Percentiles rank a stretch among this genome's conserved stretches.
phyloP scores from a whole-genome alignment of 2,113 vertebrate genomes.

The Callipepla californica region DNA sequence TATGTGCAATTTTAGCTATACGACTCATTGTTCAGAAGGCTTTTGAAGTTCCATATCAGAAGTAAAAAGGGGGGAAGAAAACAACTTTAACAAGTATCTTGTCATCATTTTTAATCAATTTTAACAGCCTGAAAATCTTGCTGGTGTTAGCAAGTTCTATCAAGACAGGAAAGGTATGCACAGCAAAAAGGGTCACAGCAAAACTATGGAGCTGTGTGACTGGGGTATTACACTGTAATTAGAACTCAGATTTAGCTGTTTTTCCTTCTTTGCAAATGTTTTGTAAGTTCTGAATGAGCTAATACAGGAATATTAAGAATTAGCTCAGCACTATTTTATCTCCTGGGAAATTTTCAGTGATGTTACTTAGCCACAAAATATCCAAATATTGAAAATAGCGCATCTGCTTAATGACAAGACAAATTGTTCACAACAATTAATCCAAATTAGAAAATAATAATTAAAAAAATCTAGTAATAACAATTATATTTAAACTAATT shows the following conservation, averaged over 20 bases:
- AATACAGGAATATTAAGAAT: background rate
- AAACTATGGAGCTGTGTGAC: background rate
- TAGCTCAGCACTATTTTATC: background rate
- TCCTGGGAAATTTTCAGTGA: background rate
- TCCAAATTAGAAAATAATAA: constrained; percentile 18
- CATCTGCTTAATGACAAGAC: background rate
- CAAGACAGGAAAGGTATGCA: background rate
- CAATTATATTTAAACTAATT: constrained; percentile 16
- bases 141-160: background rate
- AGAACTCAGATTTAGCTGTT: background rate
- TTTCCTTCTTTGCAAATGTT: background rate
- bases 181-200: background rate
- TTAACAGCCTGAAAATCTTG: constrained; percentile 26
- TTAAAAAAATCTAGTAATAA: background rate
- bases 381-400: background rate
- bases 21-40: constrained; percentile 12
- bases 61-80: background rate
- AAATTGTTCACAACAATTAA: constrained; percentile 15
- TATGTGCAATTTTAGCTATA: background rate
- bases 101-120: constrained; percentile 15
- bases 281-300: background rate
- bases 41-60: constrained; percentile 36
- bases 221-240: background rate
- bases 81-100: background rate
- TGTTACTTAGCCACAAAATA: constrained; percentile 26